These are phyloP conservation scores for Pteropus alecto DNA, from an alignment of 2,113 vertebrate species.

Conservation along the genomic window DNA sequence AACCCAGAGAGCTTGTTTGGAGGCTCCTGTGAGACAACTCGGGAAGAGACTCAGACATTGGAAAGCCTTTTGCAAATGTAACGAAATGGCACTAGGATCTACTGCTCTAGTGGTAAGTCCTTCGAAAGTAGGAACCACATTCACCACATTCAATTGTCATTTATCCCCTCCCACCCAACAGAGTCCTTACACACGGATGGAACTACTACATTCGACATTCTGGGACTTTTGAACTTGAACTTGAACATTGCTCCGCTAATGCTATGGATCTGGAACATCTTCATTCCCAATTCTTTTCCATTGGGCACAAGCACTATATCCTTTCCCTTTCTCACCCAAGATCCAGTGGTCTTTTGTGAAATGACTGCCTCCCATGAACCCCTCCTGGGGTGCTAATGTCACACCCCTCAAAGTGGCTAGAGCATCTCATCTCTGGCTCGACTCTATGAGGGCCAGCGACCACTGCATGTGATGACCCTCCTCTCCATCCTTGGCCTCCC, in stretches of 20 bases:
- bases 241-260: no score
- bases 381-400: not conserved
- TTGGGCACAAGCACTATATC: not conserved
- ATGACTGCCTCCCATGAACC: not conserved
- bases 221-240: not conserved
- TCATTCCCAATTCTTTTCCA: not conserved
- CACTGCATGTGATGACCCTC: no score
- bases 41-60: not conserved
- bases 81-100: not conserved
- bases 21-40: not conserved
- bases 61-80: not conserved
- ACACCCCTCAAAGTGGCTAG: not conserved
- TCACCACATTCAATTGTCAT: not conserved
- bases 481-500: not conserved
- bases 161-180: no score
- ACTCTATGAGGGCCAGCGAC: not conserved
- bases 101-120: not conserved
- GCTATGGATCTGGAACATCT: not conserved
- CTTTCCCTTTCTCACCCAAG: not conserved
- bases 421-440: not conserved
- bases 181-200: no score
- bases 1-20: not conserved
- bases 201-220: not conserved
- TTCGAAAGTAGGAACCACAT: not conserved
- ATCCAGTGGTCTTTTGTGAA: not conserved